Evolutionary conservation across 1,140 invertebrate genomes (phyloP).

Genomic region (Bombus waltoni): DNA sequence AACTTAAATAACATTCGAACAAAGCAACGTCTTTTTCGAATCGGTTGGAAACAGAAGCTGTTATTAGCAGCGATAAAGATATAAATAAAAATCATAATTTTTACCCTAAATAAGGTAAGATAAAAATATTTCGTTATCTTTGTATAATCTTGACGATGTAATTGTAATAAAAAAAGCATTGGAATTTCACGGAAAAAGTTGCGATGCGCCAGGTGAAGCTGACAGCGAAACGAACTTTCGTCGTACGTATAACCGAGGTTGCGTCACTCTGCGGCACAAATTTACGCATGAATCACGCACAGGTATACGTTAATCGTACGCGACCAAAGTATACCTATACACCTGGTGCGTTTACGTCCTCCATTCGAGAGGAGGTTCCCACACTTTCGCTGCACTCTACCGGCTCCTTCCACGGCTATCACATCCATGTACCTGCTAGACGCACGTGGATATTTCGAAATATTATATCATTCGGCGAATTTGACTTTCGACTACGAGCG

Average conservation of each 20-base stretch:
- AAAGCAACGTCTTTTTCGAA: too few species aligned
- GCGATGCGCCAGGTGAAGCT: not conserved
- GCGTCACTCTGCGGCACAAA: constrained; percentile 59
- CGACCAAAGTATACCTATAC: constrained; percentile 41
- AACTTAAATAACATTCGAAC: not conserved
- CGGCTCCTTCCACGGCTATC: constrained; percentile 48
- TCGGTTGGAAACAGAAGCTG: too few species aligned
- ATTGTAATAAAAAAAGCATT: not conserved
- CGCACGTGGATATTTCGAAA: constrained; percentile 29
- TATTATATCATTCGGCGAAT: not conserved
- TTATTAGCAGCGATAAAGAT: too few species aligned
- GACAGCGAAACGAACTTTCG: not conserved
- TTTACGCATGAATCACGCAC: constrained; percentile 72
- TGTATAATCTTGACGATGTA: not conserved
- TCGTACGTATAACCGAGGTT: constrained; percentile 30
- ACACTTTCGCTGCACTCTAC: constrained; percentile 74
- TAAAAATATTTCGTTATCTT: not conserved
- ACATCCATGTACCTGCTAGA: not conserved
- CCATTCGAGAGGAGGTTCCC: constrained; percentile 66
- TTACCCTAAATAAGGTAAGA: not conserved
- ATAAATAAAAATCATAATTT: not conserved
- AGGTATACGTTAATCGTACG: constrained; percentile 37
- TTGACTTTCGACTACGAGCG: not conserved
- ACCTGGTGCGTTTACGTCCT: constrained; percentile 41
- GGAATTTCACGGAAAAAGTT: not conserved